phyloP scores from a whole-genome alignment of 1,140 invertebrate species.

The Eurosta solidaginis region DNA sequence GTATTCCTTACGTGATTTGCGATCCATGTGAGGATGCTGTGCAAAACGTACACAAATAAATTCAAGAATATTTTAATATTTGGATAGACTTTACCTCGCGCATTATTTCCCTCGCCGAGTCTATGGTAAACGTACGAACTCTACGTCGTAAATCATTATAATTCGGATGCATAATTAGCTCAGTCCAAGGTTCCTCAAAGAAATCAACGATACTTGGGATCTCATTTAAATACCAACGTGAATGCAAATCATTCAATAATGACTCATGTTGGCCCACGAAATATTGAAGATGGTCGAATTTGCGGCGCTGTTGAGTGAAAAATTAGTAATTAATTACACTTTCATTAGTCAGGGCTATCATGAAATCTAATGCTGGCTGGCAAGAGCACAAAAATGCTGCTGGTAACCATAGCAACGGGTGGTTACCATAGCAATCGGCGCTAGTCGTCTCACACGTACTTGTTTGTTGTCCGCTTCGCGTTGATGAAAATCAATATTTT shows the following conservation, averaged over 20 bases:
- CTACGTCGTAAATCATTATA: constrained; percentile 31
- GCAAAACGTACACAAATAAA: neutral
- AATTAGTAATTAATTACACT: too few species aligned
- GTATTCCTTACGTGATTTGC: neutral
- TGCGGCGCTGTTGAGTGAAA: constrained; percentile 35
- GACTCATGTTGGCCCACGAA: constrained; percentile 49
- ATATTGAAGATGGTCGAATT: constrained; percentile 43
- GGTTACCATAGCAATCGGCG: too few species aligned
- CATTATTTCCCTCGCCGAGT: constrained; percentile 3
- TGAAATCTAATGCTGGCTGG: too few species aligned
- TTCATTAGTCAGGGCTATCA: too few species aligned
- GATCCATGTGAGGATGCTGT: neutral
- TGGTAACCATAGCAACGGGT: too few species aligned
- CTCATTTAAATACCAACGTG: constrained; percentile 19
- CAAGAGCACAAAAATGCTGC: too few species aligned
- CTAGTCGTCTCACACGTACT: too few species aligned
- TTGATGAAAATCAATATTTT: too few species aligned
- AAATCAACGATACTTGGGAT: constrained; percentile 42
- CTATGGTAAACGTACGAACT: neutral
- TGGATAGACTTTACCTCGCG: constrained; percentile 24
- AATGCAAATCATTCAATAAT: constrained; percentile 44
- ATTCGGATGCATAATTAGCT: constrained; percentile 45
- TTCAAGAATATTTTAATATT: neutral
- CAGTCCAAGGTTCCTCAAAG: constrained; percentile 49
- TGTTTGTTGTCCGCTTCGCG: too few species aligned